A percentile compares a stretch with the other conserved stretches of the same genome.
Conservation (phyloP, 2,888 invertebrate species). For the Erebia palarica region DNA sequence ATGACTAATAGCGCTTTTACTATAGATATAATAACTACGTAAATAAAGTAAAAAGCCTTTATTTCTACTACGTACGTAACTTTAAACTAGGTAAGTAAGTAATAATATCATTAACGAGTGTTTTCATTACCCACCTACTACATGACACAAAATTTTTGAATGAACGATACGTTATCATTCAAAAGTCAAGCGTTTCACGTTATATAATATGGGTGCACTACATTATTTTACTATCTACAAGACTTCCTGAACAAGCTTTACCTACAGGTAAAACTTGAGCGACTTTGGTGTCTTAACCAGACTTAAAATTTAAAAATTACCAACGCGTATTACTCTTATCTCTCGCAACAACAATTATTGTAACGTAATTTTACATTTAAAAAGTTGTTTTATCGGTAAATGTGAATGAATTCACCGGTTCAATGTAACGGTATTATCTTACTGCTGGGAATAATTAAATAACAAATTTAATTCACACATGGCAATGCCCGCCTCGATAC, state of each 20-base stretch:
- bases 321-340: constrained; percentile 51
- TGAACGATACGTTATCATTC: constrained; percentile 31
- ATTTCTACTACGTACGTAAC: not conserved
- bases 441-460: constrained; percentile 68
- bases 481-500: constrained; percentile 45
- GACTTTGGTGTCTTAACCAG: constrained; percentile 50
- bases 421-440: constrained; percentile 43
- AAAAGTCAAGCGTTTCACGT: constrained; percentile 22
- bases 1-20: no score
- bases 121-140: constrained; percentile 19
- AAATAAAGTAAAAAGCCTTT: no score
- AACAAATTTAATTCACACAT: constrained; percentile 64
- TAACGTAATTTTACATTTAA: constrained; percentile 6
- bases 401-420: constrained; percentile 20
- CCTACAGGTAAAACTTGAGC: constrained; percentile 28
- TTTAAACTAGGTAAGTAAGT: not conserved
- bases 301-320: constrained; percentile 47
- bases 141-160: constrained; percentile 20
- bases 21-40: not conserved
- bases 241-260: constrained; percentile 50
- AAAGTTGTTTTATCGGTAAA: constrained; percentile 16
- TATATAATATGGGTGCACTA: constrained; percentile 35
- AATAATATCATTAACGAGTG: not conserved
- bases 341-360: constrained; percentile 34
- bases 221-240: constrained; percentile 56